Base-by-base conservation (phyloP, 2,888 invertebrate species). In the Liposcelis brunnea region DNA sequence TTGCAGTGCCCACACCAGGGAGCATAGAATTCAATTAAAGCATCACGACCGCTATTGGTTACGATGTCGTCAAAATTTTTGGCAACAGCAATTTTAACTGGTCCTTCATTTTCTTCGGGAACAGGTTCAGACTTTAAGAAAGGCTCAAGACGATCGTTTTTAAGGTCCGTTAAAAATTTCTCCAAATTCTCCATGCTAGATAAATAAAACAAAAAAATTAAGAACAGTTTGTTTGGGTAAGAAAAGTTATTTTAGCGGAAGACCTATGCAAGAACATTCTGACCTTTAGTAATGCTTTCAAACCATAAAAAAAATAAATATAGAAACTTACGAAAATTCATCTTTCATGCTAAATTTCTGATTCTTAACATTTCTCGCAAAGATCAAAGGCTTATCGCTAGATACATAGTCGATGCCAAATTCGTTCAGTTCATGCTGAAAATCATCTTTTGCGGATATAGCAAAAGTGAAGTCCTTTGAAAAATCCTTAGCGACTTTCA, bases 1-100 rank as follows among this genome's bases (percentile, higher is more conserved):
- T 98, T 97, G 71, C 98, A 99, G 61, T 98, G 97, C 53, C 97
- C 95, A 63, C 93, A 94, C 95, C 95, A 97, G 1, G 95, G 95
- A 31, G 97, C 97, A 65, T 98, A 98, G 70, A 98, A 98, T 68
- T 99, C 97, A 53, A 98, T 75, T 36, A 99, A 72, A 2, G 89
- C 87, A 62, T 99, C 98, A 59, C 90, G 83, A 31, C 72, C 83
- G 55, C 86, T 83, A 60, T 97, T 83, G 2, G 77, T 78, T 1
- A 98, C 90, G 47, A 94, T 69, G 46, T 95, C 86, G 59, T 94
- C 84, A 67, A 97, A 98, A 71, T 95, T 98, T 68, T 90, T 90
- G 51, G 82, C 97, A 7, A 99, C 98, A 2, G 89, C 91, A 33
- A 91, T 78, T 57, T 77, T 85, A 1, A 90, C 87, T 8, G 80